These are phyloP conservation scores for Miniopterus natalensis DNA, from an alignment of 2,113 vertebrate species.

Conservation along the genomic window DNA sequence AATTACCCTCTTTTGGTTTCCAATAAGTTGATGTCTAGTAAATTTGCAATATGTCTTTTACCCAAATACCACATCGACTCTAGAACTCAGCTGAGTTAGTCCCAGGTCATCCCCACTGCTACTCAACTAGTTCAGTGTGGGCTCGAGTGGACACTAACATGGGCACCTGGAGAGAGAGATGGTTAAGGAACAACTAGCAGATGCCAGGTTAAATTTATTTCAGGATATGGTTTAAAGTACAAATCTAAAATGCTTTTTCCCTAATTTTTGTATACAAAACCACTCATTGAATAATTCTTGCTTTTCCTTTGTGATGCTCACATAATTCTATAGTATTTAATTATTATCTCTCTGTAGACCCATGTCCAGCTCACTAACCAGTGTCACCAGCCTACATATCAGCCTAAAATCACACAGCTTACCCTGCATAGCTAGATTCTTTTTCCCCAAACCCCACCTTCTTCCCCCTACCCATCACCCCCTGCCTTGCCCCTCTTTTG, in stretches of 20 bases:
- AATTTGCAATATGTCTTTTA: not conserved
- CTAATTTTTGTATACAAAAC: not conserved
- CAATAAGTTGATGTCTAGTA: not conserved
- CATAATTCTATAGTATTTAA: not conserved
- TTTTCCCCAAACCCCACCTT: not conserved
- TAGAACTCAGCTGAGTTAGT: not conserved
- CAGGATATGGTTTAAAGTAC: not conserved
- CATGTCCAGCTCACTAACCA: not conserved
- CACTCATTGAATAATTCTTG: not conserved
- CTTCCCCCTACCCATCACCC: not conserved
- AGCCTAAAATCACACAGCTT: not conserved
- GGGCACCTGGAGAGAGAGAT: not conserved
- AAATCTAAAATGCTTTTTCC: not conserved
- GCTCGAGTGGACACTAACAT: too few species aligned
- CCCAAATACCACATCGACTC: not conserved
- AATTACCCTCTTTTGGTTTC: not conserved
- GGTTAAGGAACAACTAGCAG: not conserved
- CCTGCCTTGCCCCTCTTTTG: not conserved
- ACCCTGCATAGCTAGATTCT: not conserved
- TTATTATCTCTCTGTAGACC: not conserved
- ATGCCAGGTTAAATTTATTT: not conserved
- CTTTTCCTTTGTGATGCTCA: not conserved
- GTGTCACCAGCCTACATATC: too few species aligned
- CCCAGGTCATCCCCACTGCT: not conserved
- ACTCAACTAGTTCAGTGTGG: accelerated